A percentile compares a stretch with the other conserved stretches of the same genome.
phyloP scores from a whole-genome alignment of 2,888 invertebrate genomes.

The Hirtodrosophila duncani region DNA sequence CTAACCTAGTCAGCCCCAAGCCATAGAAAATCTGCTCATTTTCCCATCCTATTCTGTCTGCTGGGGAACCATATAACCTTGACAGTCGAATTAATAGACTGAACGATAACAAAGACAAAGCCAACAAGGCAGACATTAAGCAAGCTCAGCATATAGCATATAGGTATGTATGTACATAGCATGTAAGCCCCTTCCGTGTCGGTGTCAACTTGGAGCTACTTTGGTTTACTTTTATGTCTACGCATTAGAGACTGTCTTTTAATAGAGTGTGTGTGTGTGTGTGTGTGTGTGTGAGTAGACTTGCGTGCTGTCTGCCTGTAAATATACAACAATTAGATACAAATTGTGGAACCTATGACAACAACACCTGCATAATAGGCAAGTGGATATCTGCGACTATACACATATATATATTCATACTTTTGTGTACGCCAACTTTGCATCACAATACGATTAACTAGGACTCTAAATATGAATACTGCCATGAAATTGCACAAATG shows the following conservation, averaged over 20 bases:
- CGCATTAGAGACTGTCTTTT: conserved; percentile 38
- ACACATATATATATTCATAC: conserved; percentile 5
- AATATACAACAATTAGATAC: conserved; percentile 66
- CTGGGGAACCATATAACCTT: conserved; percentile 55
- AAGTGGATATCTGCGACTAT: conserved; percentile 28
- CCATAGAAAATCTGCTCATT: conserved; percentile 13
- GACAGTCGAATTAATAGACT: conserved; percentile 46
- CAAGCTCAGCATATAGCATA: conserved; percentile 49
- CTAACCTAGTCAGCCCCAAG: conserved; percentile 7
- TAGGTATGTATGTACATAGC: conserved; percentile 30
- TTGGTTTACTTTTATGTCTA: conserved; percentile 34
- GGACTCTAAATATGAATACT: conserved; percentile 26
- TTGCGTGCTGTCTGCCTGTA: conserved; percentile 61
- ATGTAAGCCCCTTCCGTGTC: background rate
- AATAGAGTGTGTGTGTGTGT: conserved; percentile 2
- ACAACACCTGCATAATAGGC: conserved; percentile 62
- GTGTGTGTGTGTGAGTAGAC: background rate
- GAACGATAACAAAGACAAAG: conserved; percentile 32
- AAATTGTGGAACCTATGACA: conserved; percentile 63
- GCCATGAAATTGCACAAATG: conserved; percentile 41
- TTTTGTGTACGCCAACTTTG: too few species aligned
- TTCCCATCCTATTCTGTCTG: conserved; percentile 6
- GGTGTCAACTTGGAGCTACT: conserved; percentile 17
- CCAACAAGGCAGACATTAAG: conserved; percentile 40
- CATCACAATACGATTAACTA: conserved; percentile 26